These are phyloP conservation scores for Channa maculata DNA, from an alignment of 2,113 vertebrate genomes.

Conservation along the genomic window DNA sequence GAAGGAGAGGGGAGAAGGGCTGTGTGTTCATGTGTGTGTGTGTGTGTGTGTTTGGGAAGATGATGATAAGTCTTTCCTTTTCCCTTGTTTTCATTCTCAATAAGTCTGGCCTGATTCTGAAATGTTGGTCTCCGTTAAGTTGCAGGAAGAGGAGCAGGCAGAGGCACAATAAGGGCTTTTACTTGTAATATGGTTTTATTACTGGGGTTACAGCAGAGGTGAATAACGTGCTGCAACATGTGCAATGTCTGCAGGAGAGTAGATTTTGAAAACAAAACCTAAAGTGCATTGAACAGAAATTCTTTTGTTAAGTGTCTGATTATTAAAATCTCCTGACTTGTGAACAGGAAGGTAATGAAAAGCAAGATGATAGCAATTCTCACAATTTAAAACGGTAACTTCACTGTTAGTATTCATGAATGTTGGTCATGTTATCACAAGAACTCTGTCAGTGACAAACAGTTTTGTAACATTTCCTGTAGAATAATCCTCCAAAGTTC, in stretches of 20 bases:
- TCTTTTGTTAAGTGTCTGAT: no score
- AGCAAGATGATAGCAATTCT: no score
- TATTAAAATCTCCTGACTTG: no score
- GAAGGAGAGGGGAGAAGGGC: background rate
- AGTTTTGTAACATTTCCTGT: no score
- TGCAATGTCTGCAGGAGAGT: background rate
- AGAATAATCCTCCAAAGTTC: no score
- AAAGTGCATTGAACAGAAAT: no score
- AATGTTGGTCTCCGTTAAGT: background rate
- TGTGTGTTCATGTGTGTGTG: background rate
- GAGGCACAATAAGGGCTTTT: background rate
- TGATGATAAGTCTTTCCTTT: slow-evolving; percentile 14
- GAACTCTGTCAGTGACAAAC: no score
- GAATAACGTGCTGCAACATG: background rate
- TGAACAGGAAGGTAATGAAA: no score
- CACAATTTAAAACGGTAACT: no score
- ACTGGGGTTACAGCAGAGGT: background rate
- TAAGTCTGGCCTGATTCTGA: background rate
- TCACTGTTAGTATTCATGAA: no score
- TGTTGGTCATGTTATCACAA: no score
- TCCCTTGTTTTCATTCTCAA: background rate
- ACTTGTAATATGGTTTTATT: background rate
- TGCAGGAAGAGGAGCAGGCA: background rate
- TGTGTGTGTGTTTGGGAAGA: slow-evolving; percentile 15
- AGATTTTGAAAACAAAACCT: background rate